A percentile compares a stretch with the other conserved stretches of the same genome.
These are phyloP conservation scores for Channallabes apus DNA, from an alignment of 2,797 vertebrate species.

Conservation along the genomic window DNA sequence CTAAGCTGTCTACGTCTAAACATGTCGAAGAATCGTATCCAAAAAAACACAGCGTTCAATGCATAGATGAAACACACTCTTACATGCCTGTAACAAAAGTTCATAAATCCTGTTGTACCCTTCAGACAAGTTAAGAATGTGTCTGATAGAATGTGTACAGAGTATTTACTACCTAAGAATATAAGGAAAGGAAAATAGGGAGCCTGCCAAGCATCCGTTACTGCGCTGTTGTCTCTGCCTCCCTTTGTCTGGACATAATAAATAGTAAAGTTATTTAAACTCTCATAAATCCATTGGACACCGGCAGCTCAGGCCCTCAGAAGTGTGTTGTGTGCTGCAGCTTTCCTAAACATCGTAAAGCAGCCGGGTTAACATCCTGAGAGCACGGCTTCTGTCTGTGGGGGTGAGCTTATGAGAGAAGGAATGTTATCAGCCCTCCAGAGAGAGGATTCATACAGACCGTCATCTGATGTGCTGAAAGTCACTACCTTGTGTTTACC, in stretches of 20 bases:
- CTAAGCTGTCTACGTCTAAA: constrained; percentile 1
- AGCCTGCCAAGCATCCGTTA: constrained; percentile 63
- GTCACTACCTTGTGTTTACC: constrained; percentile 30
- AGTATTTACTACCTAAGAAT: constrained; percentile 45
- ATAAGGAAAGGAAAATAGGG: constrained; percentile 62
- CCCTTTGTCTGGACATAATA: constrained; percentile 58
- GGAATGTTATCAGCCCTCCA: constrained; percentile 40
- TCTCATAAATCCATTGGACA: constrained; percentile 61
- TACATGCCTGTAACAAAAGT: background rate
- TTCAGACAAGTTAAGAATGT: constrained; percentile 54
- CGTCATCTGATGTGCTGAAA: constrained; percentile 32
- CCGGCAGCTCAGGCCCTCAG: constrained; percentile 49
- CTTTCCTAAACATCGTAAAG: constrained; percentile 62
- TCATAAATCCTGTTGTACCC: constrained; percentile 32
- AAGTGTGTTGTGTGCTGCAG: constrained; percentile 57
- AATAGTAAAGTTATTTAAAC: constrained; percentile 68
- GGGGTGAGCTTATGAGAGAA: constrained; percentile 29
- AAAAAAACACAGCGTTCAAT: constrained; percentile 8
- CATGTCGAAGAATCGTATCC: constrained; percentile 17
- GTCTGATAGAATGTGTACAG: constrained; percentile 38
- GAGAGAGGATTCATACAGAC: constrained; percentile 13
- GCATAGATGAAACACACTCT: constrained; percentile 11
- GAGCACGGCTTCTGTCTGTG: constrained; percentile 58
- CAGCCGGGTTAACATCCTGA: constrained; percentile 61
- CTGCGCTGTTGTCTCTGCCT: constrained; percentile 57